Evolutionary conservation across 2,113 vertebrate genomes (phyloP), one percentile per base, ranked within the genome.

Genomic region (Cyanistes caeruleus): DNA sequence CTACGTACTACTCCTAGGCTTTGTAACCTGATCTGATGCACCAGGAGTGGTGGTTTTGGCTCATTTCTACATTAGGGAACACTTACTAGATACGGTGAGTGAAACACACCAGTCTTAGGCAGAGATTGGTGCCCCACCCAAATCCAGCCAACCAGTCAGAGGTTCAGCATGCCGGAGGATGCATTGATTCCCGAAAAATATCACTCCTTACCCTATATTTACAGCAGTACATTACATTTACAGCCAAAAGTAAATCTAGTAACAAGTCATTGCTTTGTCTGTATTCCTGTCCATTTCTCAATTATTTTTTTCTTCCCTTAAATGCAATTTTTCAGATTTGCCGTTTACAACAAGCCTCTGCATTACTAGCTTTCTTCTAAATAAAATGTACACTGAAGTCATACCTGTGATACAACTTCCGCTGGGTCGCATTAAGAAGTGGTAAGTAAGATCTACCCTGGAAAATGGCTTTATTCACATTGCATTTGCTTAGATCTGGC

Each of bases 11-110:
- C 39, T 69, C 30, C 39, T 30, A 72, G 41, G 51, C 19, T 73
- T 68, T 49, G 31, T 65, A 90, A 58, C 51, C 58, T 24, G 22
- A 89, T 28, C 43, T 1, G 1, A 22, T 9, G 10, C 72, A 67
- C 11, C 0, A 2, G 58, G 44, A 23, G 10, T 0, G 0, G 24
- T n/a, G 14, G 2, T 72, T 78, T 59, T 58, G 56, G 12, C 60
- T 82, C 9, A 39, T 56, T 84, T 82, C 17, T 73, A 64, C 23
- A 5, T 81, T 31, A 83, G 83, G 6, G n/a, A 88, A 62, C 13
- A 4, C 12, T 68, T 58, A 62, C 4, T 56, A 77, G 43, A 43
- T 70, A 28, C 0, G 10, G 49, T 41, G n/a, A 80, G 15, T 28
- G 53, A 92, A 74, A 73, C 0, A 2, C 18, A 51, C 7, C 28